phyloP scores from a whole-genome alignment of 2,797 vertebrate species.

The Periparus ater region DNA sequence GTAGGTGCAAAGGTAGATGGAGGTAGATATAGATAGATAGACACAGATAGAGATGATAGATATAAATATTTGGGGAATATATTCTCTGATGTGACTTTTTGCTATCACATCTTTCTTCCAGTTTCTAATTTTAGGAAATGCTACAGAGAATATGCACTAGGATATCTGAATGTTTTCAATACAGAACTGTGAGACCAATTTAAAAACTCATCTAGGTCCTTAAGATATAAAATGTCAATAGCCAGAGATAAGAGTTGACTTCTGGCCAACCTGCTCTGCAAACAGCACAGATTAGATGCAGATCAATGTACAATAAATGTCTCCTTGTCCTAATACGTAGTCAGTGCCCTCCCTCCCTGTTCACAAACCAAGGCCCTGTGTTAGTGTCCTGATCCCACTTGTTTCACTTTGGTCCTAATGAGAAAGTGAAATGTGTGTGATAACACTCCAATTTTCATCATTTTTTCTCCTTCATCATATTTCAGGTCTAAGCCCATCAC shows the following conservation, averaged over 20 bases:
- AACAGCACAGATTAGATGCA: slow-evolving; percentile 59
- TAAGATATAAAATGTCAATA: slow-evolving; percentile 60
- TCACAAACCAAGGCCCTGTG: neutral
- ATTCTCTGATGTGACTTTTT: neutral
- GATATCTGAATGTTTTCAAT: neutral
- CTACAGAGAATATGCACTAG: neutral
- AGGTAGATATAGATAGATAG: neutral
- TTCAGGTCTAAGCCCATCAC: neutral
- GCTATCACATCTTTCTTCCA: neutral
- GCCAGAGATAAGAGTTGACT: slow-evolving; percentile 52
- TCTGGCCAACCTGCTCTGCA: slow-evolving; percentile 37
- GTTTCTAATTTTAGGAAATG: neutral
- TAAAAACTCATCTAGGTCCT: slow-evolving; percentile 34
- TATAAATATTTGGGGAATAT: neutral
- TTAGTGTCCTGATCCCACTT: neutral
- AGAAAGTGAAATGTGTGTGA: neutral
- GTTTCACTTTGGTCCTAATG: neutral
- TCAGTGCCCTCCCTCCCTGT: neutral
- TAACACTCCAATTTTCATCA: neutral
- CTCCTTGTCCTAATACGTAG: neutral
- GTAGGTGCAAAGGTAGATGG: neutral
- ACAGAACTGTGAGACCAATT: neutral
- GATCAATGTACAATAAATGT: slow-evolving; percentile 49
- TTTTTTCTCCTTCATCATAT: neutral
- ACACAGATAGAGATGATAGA: neutral